phyloP scores from a whole-genome alignment of 2,113 vertebrate species.

The Seriola rivoliana region DNA sequence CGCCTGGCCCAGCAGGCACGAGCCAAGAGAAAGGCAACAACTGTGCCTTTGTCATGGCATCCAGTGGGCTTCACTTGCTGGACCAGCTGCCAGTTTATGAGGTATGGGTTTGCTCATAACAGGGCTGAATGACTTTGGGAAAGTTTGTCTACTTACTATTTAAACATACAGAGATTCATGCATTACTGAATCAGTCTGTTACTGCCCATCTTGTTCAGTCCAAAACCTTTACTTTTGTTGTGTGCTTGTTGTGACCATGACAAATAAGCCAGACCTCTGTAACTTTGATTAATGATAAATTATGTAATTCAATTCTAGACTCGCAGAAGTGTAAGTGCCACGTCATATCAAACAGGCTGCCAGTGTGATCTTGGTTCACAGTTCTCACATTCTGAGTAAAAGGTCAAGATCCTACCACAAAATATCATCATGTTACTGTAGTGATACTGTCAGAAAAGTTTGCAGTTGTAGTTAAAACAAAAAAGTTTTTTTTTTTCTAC shows the following conservation, averaged over 20 bases:
- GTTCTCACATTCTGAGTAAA: slow-evolving; percentile 57
- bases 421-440: slow-evolving; percentile 8
- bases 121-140: slow-evolving; percentile 19
- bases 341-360: slow-evolving; percentile 62
- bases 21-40: slow-evolving; percentile 30
- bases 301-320: slow-evolving; percentile 35
- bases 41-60: slow-evolving; percentile 40
- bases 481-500: background rate
- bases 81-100: slow-evolving; percentile 41
- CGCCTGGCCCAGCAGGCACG: background rate
- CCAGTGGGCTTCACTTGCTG: slow-evolving; percentile 9
- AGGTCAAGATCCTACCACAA: slow-evolving; percentile 50
- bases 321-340: slow-evolving; percentile 58
- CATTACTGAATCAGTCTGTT: background rate
- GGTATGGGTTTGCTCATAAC: slow-evolving; percentile 26
- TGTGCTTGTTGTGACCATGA: too few relatives aligned
- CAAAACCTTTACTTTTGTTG: too few relatives aligned
- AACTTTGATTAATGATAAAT: slow-evolving; percentile 41
- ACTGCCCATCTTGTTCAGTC: background rate
- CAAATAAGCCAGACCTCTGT: slow-evolving; percentile 2
- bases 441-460: slow-evolving; percentile 10
- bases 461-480: background rate
- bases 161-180: background rate
- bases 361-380: slow-evolving; percentile 53
- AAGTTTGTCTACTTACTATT: slow-evolving; percentile 13